Evolutionary conservation across 2,113 vertebrate species (phyloP).

Genomic region (Cyanoderma ruficeps): DNA sequence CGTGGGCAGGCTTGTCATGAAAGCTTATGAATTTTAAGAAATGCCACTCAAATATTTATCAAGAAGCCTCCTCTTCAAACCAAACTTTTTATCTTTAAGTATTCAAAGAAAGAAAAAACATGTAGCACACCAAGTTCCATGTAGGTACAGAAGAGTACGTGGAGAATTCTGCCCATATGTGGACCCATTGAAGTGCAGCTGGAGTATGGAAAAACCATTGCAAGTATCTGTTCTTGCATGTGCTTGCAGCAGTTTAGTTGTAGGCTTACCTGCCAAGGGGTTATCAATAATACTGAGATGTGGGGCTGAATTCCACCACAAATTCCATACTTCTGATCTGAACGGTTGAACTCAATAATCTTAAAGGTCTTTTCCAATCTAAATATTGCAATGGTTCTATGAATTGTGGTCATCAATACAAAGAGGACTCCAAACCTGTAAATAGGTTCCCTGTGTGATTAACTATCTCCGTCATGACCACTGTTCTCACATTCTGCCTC

Average conservation of each 20-base stretch:
- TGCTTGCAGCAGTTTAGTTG: background rate
- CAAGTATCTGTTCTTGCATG: background rate
- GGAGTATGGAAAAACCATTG: background rate
- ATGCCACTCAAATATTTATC: background rate
- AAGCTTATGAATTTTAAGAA: background rate
- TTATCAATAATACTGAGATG: background rate
- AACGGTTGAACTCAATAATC: background rate
- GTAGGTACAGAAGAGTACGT: fast-evolving
- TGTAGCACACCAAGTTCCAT: background rate
- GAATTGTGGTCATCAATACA: background rate
- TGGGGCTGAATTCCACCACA: background rate
- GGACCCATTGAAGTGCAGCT: background rate
- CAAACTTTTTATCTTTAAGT: background rate
- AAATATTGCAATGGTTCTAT: background rate
- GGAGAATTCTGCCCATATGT: background rate
- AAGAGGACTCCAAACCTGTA: background rate
- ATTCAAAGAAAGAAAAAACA: background rate
- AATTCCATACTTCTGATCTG: background rate
- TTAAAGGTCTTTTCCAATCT: background rate
- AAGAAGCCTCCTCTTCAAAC: background rate
- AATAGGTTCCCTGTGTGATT: background rate
- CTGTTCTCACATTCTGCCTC: background rate
- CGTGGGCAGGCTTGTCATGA: background rate
- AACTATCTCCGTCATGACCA: background rate
- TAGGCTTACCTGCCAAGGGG: background rate